These are phyloP conservation scores for Rhabdophis nuchalis DNA, from an alignment of 2,797 vertebrate genomes.

Conservation along the genomic window DNA sequence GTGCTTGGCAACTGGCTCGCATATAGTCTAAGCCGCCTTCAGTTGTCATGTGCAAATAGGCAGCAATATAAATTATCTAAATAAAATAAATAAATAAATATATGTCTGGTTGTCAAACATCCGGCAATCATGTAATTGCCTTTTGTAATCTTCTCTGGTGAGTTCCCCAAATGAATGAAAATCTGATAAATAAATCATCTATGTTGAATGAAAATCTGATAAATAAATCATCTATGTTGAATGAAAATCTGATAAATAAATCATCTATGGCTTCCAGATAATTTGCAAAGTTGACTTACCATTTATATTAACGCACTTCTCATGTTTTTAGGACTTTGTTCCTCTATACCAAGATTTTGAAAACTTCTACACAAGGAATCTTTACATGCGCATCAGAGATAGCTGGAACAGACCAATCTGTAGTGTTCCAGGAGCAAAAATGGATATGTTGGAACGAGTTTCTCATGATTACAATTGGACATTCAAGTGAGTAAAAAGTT, in stretches of 20 bases:
- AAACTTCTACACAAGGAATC: constrained; percentile 95
- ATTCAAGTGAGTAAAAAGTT: constrained; percentile 80
- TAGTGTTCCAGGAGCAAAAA: constrained; percentile 88
- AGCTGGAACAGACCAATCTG: constrained; percentile 96
- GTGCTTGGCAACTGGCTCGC: too few species aligned
- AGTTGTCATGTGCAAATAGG: too few species aligned
- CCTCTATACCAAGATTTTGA: constrained; percentile 97
- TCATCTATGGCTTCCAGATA: background rate
- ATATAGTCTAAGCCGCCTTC: too few species aligned
- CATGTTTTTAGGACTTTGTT: constrained; percentile 87
- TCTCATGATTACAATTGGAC: constrained; percentile 94
- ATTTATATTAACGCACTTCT: constrained; percentile 33
- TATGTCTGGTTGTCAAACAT: too few species aligned
- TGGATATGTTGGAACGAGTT: constrained; percentile 87
- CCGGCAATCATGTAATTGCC: too few species aligned
- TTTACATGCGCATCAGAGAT: constrained; percentile 96
- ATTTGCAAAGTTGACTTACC: background rate
- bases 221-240: too few species aligned
- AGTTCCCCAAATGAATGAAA: too few species aligned
- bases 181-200: too few species aligned
- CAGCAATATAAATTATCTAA: too few species aligned
- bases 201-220: too few species aligned
- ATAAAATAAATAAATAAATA: too few species aligned
- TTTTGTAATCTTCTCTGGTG: too few species aligned
- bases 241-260: background rate